Evolutionary conservation across 1,140 invertebrate species (phyloP), one percentile per base, ranked within the genome.

Genomic region (Drosophila cardini): DNA sequence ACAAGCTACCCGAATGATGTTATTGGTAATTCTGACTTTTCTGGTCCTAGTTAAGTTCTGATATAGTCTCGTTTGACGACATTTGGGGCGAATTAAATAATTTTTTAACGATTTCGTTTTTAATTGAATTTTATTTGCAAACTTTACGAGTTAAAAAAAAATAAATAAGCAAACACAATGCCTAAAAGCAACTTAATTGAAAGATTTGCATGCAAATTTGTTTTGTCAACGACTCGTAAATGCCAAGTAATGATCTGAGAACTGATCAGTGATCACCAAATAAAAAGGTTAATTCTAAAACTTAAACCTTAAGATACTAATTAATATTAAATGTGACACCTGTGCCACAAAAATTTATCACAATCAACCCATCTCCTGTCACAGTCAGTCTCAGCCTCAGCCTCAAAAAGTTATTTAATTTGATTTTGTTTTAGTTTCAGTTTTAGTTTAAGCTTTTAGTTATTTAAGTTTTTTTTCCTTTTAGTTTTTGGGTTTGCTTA

Each of bases 181-280:
- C 56, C 62, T 71, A 76, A 84, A 68, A 80, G 78, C 79, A 69
- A 75, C 48, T 76, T 86, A 86, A 87, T 87, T 87, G 76, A 87
- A 87, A 89, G 73, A 87, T 87, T 87, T 77, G 58, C 68, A 87
- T 87, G 80, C 83, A 83, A 89, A 87, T 83, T 83, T 75, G n/a
- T 79, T 78, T 61, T 13, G 30, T 46, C 63, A 79, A 69, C 58
- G 18, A 64, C 70, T 83, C 80, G 56, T 83, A 72, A 72, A 82
- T 62, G 16, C 11, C 15, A 16, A 46, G n/a, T 15, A 36, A 50
- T 36, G 45, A 6, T 8, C 11, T 9, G 8, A 40, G 45, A 38
- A 50, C 45, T 56, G 21, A 26, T 26, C 9, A 55, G 2, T 32
- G 2, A 2, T 26, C 2, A 26, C 18, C 32, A 26, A 55, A 42